A percentile compares a stretch with the other conserved stretches of the same genome.
phyloP scores from a whole-genome alignment of 2,888 invertebrate genomes.

The Stenoptilia bipunctidactyla region DNA sequence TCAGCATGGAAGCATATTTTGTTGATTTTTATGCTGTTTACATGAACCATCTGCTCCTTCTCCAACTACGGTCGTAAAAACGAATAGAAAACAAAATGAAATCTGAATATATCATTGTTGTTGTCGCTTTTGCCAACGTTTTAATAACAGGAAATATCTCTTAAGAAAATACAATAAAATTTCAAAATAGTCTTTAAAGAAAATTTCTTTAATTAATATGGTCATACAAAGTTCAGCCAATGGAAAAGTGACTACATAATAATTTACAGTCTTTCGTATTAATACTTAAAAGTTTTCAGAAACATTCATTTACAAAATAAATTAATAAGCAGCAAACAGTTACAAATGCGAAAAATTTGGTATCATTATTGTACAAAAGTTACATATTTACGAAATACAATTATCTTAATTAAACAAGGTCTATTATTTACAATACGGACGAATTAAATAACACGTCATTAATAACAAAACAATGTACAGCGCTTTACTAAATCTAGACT shows the following conservation, averaged over 20 bases:
- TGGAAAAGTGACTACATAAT: conserved; percentile 61
- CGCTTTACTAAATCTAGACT: conserved; percentile 44
- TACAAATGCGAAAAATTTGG: conserved; percentile 65
- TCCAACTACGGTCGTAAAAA: conserved; percentile 48
- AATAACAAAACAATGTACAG: conserved; percentile 39
- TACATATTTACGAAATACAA: conserved; percentile 34
- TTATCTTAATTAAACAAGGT: conserved; percentile 28
- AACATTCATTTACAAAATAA: conserved; percentile 42
- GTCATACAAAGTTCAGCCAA: conserved; percentile 66
- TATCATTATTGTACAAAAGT: conserved; percentile 69
- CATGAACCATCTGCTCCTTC: conserved; percentile 47
- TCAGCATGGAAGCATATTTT: conserved; percentile 24
- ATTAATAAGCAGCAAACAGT: conserved; percentile 63
- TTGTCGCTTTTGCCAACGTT: conserved; percentile 3
- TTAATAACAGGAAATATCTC: conserved; percentile 1
- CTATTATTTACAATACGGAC: conserved; percentile 58
- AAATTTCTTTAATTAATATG: conserved; percentile 63
- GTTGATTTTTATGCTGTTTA: conserved; percentile 57
- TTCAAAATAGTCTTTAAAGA: conserved; percentile 30
- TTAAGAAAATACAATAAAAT: conserved; percentile 14
- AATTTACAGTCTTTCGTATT: conserved; percentile 69
- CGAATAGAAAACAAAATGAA: conserved; percentile 50
- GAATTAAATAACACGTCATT: conserved; percentile 29
- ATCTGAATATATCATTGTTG: conserved; percentile 12
- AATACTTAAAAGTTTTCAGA: conserved; percentile 53